Base-by-base conservation (phyloP, 2,113 vertebrate genomes). In the Gasterosteus aculeatus region DNA sequence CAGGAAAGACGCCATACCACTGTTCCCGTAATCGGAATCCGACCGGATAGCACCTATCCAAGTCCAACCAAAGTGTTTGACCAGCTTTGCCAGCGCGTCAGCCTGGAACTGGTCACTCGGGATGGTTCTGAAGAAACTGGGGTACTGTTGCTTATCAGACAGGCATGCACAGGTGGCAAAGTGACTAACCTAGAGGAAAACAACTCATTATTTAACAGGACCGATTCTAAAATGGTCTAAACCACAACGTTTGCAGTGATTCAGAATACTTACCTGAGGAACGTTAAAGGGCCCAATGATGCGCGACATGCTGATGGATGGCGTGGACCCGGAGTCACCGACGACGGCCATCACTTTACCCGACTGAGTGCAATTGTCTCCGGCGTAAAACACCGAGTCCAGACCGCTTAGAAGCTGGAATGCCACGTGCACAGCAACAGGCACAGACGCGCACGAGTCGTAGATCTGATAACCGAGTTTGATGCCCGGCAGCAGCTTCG, bases 21-120 rank as follows among this genome's bases (percentile, higher is more conserved):
- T 87, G 74, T 93, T 93, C 8, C 94, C 94, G 51, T 94, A 94
- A 33, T 95, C 94, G 1, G 92, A 88, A 76, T 94, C 92, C 0
- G 93, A 93, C 0, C 87, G 80, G 39, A 95, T 69, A 8, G 93
- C 88, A 10, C 94, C 94, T 3, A 95, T 93, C 93, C 94, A 95
- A 1, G 87, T 94, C 94, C 94, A 95, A 18, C 82, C 92, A 60
- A 93, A 94, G 3, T 90, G 85, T 54, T 93, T 93, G 1, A 94
- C 67, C 58, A 95, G 15, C 18, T 82, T 85, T 1, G 91, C 92
- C 60, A 95, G 81, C 0, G 92, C 93, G 0, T 14, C 82, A 10
- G 93, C 93, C 82, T 95, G 94, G 49, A 91, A 93, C 46, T 91
- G 81, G 41, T 95, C 94, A 58, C 94, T 94, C 0, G 94, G 92